Evolutionary conservation across 2,113 vertebrate genomes (phyloP).

Genomic region (Nothoprocta perdicaria): DNA sequence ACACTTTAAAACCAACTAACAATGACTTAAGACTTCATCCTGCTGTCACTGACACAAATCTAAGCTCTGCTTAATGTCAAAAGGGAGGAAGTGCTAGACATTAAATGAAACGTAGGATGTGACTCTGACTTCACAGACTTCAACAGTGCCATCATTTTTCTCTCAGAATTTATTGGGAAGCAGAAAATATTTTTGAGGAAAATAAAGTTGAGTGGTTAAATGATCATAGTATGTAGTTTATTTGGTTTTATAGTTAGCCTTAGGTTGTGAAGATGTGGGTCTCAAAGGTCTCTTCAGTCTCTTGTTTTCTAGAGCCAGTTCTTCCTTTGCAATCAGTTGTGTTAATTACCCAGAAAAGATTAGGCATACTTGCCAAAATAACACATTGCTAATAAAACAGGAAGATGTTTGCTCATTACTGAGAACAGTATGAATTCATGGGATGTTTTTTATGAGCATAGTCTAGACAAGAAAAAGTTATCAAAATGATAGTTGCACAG

Average conservation of each 20-base stretch:
- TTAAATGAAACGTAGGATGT: too few relatives aligned
- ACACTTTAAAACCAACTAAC: too few relatives aligned
- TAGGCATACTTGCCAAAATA: neutral
- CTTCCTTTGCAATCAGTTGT: neutral
- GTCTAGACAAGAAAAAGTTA: neutral
- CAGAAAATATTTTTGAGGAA: neutral
- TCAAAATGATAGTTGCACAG: rapidly evolving
- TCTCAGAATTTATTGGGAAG: neutral
- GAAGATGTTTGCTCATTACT: neutral
- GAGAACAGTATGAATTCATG: neutral
- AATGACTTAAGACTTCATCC: too few relatives aligned
- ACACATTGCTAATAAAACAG: neutral
- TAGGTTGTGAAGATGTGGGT: neutral
- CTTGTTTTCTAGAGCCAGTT: neutral
- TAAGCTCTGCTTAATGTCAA: too few relatives aligned
- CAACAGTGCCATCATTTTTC: neutral
- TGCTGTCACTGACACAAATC: too few relatives aligned
- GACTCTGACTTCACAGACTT: neutral
- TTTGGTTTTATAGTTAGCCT: neutral
- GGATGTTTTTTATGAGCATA: neutral
- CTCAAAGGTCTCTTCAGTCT: neutral
- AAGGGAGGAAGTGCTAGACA: too few relatives aligned
- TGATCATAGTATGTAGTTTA: neutral
- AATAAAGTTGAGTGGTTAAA: too few relatives aligned
- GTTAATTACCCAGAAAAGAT: constrained; percentile 29